Evolutionary conservation across 1,140 invertebrate species (phyloP), one percentile per base, ranked within the genome.

Genomic region (Drosophila melanica): DNA sequence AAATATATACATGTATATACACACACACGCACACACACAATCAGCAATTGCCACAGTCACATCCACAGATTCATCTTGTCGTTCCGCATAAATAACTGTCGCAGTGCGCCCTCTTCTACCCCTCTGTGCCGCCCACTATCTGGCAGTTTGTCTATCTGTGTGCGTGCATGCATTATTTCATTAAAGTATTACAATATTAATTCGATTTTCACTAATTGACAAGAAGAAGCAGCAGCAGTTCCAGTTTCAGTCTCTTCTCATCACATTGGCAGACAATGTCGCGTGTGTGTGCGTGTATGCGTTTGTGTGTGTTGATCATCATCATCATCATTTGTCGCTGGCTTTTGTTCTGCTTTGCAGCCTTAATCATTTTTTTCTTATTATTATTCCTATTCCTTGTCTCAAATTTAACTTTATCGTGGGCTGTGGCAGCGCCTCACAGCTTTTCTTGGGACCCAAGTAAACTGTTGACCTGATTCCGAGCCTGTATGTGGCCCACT

Each of bases 131-230:
- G 16, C 7, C 30, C 54, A 3, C 37, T 35, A 35, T 58, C 41
- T 75, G 64, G 53, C 51, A 14, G 30, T 35, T 20, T 55, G 39
- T 44, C 45, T 70, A 35, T 54, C 39, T 68, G 45, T 59, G 35
- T 51, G 60, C 44, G 63, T 81, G 81, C 68, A 79, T 79, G 84
- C 84, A 87, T 89, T 87, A 87, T 87, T 87, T 82, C 79, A 89
- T 89, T 87, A 87, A 86, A 87, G 78, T 73, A 86, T 86, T 87
- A 87, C 82, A 87, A 87, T 87, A 87, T 87, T 89, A 87, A 87
- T 87, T 87, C 84, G 84, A 87, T 87, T 89, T 87, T 77, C 73
- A 77, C 84, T 87, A 87, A 87, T 87, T 87, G 82, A 82, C 68
- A 70, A 54, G 35, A 69, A 77, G 75, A 66, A 72, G 47, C 20